Evolutionary conservation across 2,888 invertebrate species (phyloP).

Genomic region (Campaea margaritaria): DNA sequence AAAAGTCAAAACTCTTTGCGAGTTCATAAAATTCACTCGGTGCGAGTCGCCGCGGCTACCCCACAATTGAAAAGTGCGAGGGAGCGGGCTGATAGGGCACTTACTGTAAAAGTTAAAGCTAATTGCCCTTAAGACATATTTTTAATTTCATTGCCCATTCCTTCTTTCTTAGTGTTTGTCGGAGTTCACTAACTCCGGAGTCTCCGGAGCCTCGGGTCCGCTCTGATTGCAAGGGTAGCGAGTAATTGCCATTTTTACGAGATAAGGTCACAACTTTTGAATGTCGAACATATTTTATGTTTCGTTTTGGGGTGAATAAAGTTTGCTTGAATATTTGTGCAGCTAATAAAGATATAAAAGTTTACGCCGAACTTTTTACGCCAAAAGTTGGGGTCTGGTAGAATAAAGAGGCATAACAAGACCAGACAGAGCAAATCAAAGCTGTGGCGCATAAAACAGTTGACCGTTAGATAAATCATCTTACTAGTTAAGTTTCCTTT

Average conservation of each 20-base stretch:
- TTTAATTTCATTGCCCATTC: constrained; percentile 86
- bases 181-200: constrained; percentile 72
- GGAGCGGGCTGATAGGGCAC: constrained; percentile 80
- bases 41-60: constrained; percentile 72
- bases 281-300: constrained; percentile 81
- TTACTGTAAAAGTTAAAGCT: constrained; percentile 85
- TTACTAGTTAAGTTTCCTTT: constrained; percentile 25
- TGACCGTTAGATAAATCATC: constrained; percentile 24
- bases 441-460: constrained; percentile 11
- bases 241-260: constrained; percentile 83
- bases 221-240: constrained; percentile 72
- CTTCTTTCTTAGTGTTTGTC: constrained; percentile 79
- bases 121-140: constrained; percentile 87
- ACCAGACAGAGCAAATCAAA: background rate
- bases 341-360: constrained; percentile 21
- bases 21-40: constrained; percentile 82
- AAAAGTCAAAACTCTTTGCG: constrained; percentile 71
- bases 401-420: background rate
- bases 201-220: constrained; percentile 48
- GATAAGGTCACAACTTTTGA: constrained; percentile 81
- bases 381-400: background rate
- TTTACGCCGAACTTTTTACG: background rate
- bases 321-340: constrained; percentile 31
- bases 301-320: constrained; percentile 52
- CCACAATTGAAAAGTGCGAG: constrained; percentile 83